phyloP scores from a whole-genome alignment of 64 coral and sea anemone genomes.

The Montipora cactus region DNA sequence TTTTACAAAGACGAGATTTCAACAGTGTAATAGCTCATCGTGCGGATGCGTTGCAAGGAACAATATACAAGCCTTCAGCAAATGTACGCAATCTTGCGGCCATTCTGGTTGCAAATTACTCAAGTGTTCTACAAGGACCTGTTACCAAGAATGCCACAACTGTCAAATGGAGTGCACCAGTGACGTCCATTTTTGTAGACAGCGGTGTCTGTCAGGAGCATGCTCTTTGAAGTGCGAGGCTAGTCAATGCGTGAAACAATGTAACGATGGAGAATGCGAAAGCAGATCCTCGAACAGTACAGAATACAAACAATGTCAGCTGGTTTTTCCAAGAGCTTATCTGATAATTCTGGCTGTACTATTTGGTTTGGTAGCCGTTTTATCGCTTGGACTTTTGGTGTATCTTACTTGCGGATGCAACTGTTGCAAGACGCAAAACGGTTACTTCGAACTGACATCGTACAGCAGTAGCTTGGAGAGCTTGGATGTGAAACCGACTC shows the following conservation, averaged over 20 bases:
- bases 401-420: background rate
- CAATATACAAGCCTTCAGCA: constrained; percentile 13
- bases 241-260: constrained; percentile 49
- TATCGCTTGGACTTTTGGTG: constrained; percentile 25
- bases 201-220: constrained; percentile 80
- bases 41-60: constrained; percentile 35
- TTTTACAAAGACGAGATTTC: constrained; percentile 41
- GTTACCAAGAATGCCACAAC: constrained; percentile 78
- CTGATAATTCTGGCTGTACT: constrained; percentile 75
- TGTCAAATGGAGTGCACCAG: constrained; percentile 84
- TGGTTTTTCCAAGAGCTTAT: constrained; percentile 43
- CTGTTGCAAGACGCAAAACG: background rate
- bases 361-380: constrained; percentile 40
- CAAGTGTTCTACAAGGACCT: constrained; percentile 67
- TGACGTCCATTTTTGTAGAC: constrained; percentile 70
- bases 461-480: background rate
- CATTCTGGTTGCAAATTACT: constrained; percentile 51
- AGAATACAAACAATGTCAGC: background rate
- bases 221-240: constrained; percentile 75
- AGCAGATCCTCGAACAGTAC: background rate
- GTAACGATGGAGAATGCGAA: constrained; percentile 42
- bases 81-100: constrained; percentile 71
- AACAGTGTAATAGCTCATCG: constrained; percentile 65
- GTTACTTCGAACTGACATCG: background rate
- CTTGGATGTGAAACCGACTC: background rate